A percentile compares a stretch with the other conserved stretches of the same genome.
phyloP scores from a whole-genome alignment of 2,797 vertebrate genomes.

The Lithobates sylvaticus region DNA sequence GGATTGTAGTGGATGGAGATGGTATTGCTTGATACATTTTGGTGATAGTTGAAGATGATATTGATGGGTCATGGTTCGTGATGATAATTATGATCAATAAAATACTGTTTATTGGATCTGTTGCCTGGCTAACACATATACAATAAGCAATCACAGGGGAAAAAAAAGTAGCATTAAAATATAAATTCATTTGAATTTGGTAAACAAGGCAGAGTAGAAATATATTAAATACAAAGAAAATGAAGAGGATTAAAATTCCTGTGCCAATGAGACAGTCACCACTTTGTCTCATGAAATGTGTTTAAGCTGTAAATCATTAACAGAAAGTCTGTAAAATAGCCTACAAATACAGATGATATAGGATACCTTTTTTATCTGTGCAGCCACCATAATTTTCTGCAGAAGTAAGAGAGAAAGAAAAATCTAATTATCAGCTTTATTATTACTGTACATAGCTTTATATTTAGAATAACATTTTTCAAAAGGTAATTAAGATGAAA shows the following conservation, averaged over 20 bases:
- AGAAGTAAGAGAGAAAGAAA: slow-evolving; percentile 5
- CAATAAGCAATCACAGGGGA: too few relatives aligned
- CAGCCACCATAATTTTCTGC: neutral
- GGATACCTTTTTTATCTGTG: slow-evolving; percentile 2
- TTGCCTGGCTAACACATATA: too few relatives aligned
- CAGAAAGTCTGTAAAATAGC: neutral
- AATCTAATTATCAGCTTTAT: slow-evolving; percentile 44
- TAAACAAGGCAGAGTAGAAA: neutral
- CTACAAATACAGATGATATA: neutral
- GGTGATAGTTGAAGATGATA: too few relatives aligned
- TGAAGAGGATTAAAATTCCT: neutral
- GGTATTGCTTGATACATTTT: too few relatives aligned
- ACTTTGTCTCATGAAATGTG: neutral
- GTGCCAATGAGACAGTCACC: too few relatives aligned
- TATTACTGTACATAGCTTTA: slow-evolving; percentile 30
- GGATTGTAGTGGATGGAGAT: too few relatives aligned
- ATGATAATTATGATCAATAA: too few relatives aligned
- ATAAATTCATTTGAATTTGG: neutral
- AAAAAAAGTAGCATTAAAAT: too few relatives aligned
- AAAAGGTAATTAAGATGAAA: slow-evolving; percentile 32
- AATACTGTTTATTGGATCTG: too few relatives aligned
- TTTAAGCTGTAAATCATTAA: neutral
- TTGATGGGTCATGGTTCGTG: too few relatives aligned
- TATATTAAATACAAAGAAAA: neutral
- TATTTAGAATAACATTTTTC: slow-evolving; percentile 16